Percentiles rank a stretch among this genome's conserved stretches.
phyloP scores from a whole-genome alignment of 2,113 vertebrate genomes.

The Cisticola juncidis region DNA sequence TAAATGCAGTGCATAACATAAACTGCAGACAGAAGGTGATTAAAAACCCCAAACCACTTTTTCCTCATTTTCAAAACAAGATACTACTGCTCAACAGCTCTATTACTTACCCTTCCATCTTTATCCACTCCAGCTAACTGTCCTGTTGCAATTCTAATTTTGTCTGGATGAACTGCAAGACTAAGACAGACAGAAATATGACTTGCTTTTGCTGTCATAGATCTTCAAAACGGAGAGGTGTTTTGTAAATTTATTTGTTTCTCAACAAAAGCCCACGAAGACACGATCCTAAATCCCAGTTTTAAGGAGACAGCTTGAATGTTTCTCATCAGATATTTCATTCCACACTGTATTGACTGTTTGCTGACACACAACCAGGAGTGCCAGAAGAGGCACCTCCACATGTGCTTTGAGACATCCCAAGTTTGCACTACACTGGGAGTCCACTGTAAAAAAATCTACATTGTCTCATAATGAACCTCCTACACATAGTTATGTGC shows the following conservation, averaged over 20 bases:
- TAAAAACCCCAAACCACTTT: neutral
- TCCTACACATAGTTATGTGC: neutral
- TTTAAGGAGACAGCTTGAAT: neutral
- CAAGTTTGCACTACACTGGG: neutral
- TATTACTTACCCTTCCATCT: slow-evolving; percentile 91
- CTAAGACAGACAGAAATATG: slow-evolving; percentile 78
- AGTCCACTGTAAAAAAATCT: neutral
- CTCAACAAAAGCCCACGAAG: slow-evolving; percentile 33
- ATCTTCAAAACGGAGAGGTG: slow-evolving; percentile 50
- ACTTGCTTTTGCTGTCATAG: slow-evolving; percentile 52
- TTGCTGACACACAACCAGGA: neutral
- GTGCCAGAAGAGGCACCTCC: neutral
- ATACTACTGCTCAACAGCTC: slow-evolving; percentile 49
- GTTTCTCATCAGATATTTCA: neutral
- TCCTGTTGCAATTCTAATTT: slow-evolving; percentile 97
- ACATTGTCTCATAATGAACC: neutral
- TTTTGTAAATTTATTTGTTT: neutral
- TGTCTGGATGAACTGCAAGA: slow-evolving; percentile 96
- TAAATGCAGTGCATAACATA: neutral
- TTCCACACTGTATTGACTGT: neutral
- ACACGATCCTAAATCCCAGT: neutral
- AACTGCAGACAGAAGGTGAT: neutral
- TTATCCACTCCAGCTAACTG: slow-evolving; percentile 99
- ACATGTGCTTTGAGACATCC: neutral
- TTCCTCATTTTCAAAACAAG: slow-evolving; percentile 50